phyloP scores from a whole-genome alignment of 2,797 vertebrate genomes.

The Sylvilagus floridanus region DNA sequence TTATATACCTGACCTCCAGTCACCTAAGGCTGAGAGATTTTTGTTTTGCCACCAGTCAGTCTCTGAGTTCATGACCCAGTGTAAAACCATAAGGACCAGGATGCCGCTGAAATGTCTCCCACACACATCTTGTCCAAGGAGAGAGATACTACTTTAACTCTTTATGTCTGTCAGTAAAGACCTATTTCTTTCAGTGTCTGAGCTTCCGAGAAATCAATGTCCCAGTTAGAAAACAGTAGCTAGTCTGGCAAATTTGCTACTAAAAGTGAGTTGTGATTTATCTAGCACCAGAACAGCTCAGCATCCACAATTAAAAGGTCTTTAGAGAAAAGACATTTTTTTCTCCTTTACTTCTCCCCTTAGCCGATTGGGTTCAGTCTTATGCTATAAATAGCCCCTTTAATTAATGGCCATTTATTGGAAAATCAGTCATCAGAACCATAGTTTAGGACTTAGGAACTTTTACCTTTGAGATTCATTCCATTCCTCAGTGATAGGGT shows the following conservation, averaged over 20 bases:
- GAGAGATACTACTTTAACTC: conserved; percentile 78
- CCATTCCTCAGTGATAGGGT: not conserved
- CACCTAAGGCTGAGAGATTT: not conserved
- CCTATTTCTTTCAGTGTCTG: conserved; percentile 70
- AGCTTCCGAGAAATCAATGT: conserved; percentile 85
- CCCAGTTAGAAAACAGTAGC: conserved; percentile 87
- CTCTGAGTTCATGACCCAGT: not conserved
- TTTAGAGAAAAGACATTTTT: conserved; percentile 73
- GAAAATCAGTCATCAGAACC: conserved; percentile 84
- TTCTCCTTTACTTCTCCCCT: conserved; percentile 27
- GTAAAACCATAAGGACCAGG: conserved; percentile 32
- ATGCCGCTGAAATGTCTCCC: conserved; percentile 56
- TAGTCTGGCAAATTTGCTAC: conserved; percentile 85
- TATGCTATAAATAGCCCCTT: conserved; percentile 80
- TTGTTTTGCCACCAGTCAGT: not conserved
- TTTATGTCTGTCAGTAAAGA: conserved; percentile 76
- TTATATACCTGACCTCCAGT: not conserved
- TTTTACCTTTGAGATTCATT: conserved; percentile 74
- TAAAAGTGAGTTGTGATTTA: conserved; percentile 87
- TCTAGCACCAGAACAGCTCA: conserved; percentile 79
- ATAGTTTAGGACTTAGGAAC: conserved; percentile 75
- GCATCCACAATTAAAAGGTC: conserved; percentile 87
- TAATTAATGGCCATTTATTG: conserved; percentile 83
- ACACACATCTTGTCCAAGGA: conserved; percentile 3
- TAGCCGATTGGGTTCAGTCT: conserved; percentile 79